Base-by-base conservation (phyloP, 2,888 invertebrate species). In the Synergus umbraculus region DNA sequence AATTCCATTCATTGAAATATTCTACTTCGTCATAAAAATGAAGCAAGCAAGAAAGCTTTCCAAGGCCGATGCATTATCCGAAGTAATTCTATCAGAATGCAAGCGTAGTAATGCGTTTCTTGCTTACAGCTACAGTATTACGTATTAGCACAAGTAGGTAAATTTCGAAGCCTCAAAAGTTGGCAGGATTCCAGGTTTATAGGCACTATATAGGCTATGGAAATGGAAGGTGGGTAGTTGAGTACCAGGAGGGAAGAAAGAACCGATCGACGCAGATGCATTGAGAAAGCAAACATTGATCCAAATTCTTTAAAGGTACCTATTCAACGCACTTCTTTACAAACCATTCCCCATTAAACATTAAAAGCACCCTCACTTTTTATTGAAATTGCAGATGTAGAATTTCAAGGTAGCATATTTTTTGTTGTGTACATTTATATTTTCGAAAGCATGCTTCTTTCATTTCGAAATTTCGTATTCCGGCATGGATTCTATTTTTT, bases 101-200 rank as follows among this genome's bases (percentile, higher is more conserved):
- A 78, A 76, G 83, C 78, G 81, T 77, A 83, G 85, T 88, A 89
- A 88, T 88, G 88, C 88, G 85, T 88, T 88, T 88, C 88, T 88
- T 89, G 84, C 83, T 81, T 81, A 77, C 49, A 60, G 65, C 81
- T 79, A 80, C 82, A 85, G 84, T 85, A 85, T 87, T 85, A 83
- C 85, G 84, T 87, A 88, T 87, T 86, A 87, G 87, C 86, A 84
- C 87, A 87, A 89, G 88, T 88, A 86, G 88, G 88, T 88, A 88
- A 88, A 89, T 89, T 87, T 86, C 82, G 82, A 83, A 82, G 85
- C 82, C 81, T 83, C 79, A 80, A 81, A 84, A 83, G 86, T 85
- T 88, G 88, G 88, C 85, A 60, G 54, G 4, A 4, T 4, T 82
- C 87, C 87, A 87, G 81, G 81, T 73, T 79, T 79, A 83, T 83